Evolutionary conservation across 1,140 invertebrate species (phyloP).

Genomic region (Trichomalopsis sarcophagae): DNA sequence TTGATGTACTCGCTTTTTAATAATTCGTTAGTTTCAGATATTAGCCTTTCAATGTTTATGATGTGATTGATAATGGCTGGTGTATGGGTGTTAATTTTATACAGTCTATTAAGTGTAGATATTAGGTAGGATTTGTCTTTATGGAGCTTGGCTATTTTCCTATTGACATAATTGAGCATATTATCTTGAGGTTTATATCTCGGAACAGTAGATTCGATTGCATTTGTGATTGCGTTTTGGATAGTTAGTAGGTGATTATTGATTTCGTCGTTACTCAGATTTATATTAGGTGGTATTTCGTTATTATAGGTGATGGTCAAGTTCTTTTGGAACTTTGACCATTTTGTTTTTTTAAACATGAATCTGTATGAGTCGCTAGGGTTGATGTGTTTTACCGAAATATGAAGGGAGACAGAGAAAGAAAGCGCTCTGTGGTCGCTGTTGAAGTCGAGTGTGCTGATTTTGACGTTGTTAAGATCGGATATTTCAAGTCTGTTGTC

Average conservation of each 20-base stretch:
- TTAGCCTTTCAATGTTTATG: not conserved
- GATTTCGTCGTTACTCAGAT: constrained; percentile 9
- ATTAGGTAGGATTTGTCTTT: constrained; percentile 20
- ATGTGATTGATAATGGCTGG: not conserved
- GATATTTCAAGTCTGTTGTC: constrained; percentile 7
- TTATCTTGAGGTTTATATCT: constrained; percentile 6
- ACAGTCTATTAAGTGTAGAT: not conserved
- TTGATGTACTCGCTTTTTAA: too few relatives aligned
- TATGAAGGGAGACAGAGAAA: not conserved
- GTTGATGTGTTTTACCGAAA: not conserved
- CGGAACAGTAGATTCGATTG: not conserved
- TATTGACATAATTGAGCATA: not conserved
- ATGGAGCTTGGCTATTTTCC: constrained; percentile 28
- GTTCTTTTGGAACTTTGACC: constrained; percentile 2
- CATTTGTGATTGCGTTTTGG: not conserved
- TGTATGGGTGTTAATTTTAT: not conserved
- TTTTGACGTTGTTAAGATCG: constrained; percentile 11
- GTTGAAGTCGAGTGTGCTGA: not conserved
- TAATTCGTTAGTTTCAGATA: too few relatives aligned
- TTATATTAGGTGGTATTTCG: not conserved
- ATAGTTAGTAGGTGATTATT: not conserved
- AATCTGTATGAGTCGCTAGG: not conserved
- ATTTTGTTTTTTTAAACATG: constrained; percentile 27
- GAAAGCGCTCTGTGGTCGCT: constrained; percentile 23
- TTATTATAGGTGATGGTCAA: not conserved